Percentiles rank a stretch among this genome's conserved stretches.
Evolutionary conservation across 2,797 vertebrate species (phyloP).

Genomic region (Ficedula albicollis): DNA sequence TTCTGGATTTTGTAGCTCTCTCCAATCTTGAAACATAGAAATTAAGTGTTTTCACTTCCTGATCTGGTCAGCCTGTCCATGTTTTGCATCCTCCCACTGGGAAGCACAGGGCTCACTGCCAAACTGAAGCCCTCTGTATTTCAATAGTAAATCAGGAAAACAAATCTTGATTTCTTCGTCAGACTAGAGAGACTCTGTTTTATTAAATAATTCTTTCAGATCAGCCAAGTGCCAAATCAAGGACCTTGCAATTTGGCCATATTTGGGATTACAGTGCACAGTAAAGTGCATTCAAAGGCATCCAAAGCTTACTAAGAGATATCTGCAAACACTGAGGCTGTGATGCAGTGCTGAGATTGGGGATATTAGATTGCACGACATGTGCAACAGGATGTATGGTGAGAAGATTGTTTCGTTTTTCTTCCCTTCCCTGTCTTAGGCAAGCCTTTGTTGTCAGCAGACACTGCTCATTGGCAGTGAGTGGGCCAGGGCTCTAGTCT

Average conservation of each 20-base stretch:
- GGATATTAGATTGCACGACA: background rate
- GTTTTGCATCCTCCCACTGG: background rate
- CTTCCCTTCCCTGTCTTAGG: background rate
- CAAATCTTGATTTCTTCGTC: background rate
- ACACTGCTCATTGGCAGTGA: fast-evolving
- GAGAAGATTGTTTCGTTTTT: background rate
- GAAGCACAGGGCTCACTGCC: background rate
- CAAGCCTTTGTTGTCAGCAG: background rate
- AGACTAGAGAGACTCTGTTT: background rate
- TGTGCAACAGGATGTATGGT: background rate
- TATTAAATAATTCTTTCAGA: background rate
- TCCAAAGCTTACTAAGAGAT: background rate
- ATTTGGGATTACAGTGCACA: background rate
- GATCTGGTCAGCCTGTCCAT: background rate
- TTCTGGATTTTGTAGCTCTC: background rate
- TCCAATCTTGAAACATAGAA: background rate
- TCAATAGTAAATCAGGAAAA: background rate
- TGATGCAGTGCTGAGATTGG: background rate
- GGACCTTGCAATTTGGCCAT: background rate
- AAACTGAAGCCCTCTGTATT: background rate
- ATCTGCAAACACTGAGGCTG: fast-evolving
- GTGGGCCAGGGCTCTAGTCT: background rate
- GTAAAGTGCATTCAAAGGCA: background rate
- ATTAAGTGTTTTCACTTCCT: background rate
- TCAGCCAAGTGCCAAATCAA: background rate